Percentiles rank a stretch among this genome's conserved stretches.
phyloP scores from a whole-genome alignment of 2,797 vertebrate species.

The Threskiornis aethiopicus region DNA sequence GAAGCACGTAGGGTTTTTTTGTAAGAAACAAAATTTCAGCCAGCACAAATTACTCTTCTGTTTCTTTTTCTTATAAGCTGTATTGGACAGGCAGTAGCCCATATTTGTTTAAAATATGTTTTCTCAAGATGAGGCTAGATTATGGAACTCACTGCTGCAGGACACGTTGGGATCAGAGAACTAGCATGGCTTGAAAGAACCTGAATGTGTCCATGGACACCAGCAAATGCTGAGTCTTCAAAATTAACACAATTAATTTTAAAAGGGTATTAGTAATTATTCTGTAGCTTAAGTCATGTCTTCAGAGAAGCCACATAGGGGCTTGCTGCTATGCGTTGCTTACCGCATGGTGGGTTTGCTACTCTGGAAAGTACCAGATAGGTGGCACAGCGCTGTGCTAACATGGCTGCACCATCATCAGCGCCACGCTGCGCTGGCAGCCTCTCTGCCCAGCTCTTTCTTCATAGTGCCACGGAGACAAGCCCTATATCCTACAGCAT shows the following conservation, averaged over 20 bases:
- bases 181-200: not conserved
- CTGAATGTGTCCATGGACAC: too few species aligned
- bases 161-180: rapidly evolving
- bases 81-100: not conserved
- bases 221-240: not conserved
- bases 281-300: not conserved
- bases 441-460: not conserved
- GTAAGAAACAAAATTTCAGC: not conserved
- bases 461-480: rapidly evolving
- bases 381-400: not conserved
- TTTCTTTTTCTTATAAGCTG: not conserved
- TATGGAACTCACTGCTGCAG: not conserved
- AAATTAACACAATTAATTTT: not conserved
- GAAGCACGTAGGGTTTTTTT: not conserved
- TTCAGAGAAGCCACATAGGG: not conserved
- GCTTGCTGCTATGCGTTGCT: rapidly evolving
- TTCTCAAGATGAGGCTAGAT: not conserved
- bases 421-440: rapidly evolving
- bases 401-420: rapidly evolving
- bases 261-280: not conserved
- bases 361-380: not conserved
- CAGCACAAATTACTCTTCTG: not conserved
- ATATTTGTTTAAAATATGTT: not conserved
- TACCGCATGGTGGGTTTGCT: not conserved
- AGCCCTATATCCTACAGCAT: not conserved